phyloP scores from a whole-genome alignment of 2,113 vertebrate species.

The Seriola rivoliana region DNA sequence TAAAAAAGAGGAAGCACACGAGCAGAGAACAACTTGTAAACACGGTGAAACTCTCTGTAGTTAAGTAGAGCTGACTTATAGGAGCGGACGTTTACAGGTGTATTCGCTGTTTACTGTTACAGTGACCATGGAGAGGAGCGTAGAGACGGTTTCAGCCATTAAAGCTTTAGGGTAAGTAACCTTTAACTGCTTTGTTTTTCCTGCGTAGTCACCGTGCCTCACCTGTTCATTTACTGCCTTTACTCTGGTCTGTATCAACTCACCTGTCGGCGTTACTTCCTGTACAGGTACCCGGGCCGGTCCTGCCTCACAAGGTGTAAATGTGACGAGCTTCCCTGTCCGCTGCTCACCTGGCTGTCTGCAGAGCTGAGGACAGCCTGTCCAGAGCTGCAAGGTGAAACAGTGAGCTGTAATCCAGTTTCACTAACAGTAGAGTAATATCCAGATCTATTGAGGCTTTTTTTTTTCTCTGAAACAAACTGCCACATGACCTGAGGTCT shows the following conservation, averaged over 20 bases:
- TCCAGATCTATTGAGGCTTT: too few relatives aligned
- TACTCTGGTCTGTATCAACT: too few relatives aligned
- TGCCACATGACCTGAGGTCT: too few relatives aligned
- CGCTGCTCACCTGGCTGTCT: constrained; percentile 81
- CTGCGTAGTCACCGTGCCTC: not conserved
- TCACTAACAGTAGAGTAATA: too few relatives aligned
- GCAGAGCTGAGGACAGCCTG: constrained; percentile 63
- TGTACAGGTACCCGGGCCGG: constrained; percentile 72
- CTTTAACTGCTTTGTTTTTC: not conserved
- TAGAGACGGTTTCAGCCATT: constrained; percentile 61
- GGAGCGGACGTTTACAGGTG: too few relatives aligned
- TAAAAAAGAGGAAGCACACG: constrained; percentile 3
- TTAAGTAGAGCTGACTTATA: too few relatives aligned
- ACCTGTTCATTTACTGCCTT: too few relatives aligned
- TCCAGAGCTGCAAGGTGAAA: constrained; percentile 66
- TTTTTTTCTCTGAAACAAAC: too few relatives aligned
- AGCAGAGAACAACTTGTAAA: not conserved
- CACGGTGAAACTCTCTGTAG: not conserved
- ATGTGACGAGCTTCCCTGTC: constrained; percentile 85
- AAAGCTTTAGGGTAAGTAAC: constrained; percentile 76
- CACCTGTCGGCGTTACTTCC: constrained; percentile 14
- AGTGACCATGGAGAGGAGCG: constrained; percentile 71
- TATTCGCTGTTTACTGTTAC: not conserved
- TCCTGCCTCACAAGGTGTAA: constrained; percentile 70
- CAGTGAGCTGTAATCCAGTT: not conserved